These are phyloP conservation scores for Drosophila insularis DNA, from an alignment of 1,140 invertebrate genomes.

Conservation along the genomic window DNA sequence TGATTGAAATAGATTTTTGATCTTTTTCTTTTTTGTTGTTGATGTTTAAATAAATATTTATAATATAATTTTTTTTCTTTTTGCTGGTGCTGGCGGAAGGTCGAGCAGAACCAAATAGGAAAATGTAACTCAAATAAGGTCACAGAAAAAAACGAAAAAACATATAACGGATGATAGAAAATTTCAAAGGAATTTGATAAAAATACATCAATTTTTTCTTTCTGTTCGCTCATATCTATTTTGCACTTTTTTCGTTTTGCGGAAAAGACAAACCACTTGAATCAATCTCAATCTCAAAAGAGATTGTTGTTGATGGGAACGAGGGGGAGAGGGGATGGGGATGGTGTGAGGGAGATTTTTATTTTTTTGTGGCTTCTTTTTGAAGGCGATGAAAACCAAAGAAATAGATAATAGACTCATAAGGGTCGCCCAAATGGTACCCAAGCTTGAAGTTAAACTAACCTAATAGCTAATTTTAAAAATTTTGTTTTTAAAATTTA, in stretches of 20 bases:
- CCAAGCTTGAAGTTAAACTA: background rate
- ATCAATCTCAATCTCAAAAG: slow-evolving; percentile 49
- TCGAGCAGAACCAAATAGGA: background rate
- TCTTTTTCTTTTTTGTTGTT: slow-evolving; percentile 20
- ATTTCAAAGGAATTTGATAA: slow-evolving; percentile 31
- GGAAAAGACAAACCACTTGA: slow-evolving; percentile 25
- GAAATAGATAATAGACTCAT: background rate
- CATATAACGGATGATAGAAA: background rate
- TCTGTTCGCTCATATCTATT: slow-evolving; percentile 10
- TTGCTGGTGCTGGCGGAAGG: slow-evolving; percentile 12
- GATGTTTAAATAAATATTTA: slow-evolving; percentile 39
- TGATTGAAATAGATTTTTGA: slow-evolving; percentile 69
- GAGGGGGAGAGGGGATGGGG: background rate
- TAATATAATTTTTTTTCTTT: slow-evolving; percentile 34
- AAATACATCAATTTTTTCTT: slow-evolving; percentile 48
- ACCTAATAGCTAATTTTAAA: too few species aligned
- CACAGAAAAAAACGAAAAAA: background rate
- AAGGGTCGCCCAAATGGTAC: background rate
- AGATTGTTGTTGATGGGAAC: background rate
- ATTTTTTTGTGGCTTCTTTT: slow-evolving; percentile 50
- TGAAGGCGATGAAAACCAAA: slow-evolving; percentile 48
- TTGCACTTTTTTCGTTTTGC: background rate
- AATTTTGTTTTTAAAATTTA: too few species aligned
- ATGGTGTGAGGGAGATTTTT: slow-evolving; percentile 17
- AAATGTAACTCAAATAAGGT: slow-evolving; percentile 6